Base-by-base conservation (phyloP, 2,113 vertebrate species). In the Triplophysa tibetana region DNA sequence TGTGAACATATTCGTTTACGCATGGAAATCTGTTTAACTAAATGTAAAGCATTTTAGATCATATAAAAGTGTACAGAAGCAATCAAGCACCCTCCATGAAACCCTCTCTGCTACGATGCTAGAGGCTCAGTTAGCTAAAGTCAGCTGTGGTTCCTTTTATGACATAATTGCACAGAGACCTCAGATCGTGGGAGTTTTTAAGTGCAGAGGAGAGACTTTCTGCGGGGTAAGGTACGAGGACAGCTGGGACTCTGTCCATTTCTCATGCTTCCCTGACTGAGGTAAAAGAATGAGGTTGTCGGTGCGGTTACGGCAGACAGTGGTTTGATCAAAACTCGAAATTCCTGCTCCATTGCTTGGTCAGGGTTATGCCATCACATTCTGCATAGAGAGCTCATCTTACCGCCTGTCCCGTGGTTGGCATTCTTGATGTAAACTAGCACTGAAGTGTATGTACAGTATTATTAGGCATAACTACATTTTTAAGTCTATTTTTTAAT, bases 211-310 rank as follows among this genome's bases (percentile, higher is more conserved):
- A 75, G 69, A 70, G 56, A 24, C 48, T 77, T 77, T 70, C 72
- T 79, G 77, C 69, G 13, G 19, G n/a, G 48, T 60, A 64, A 17
- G 17, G 61, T 61, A 54, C 17, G 7, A 21, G 77, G 68, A 61
- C 77, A 70, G 38, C 77, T 64, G n/a, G 61, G 73, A 83, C 56
- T 69, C n/a, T 13, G 6, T 50, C 23, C 38, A 77, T 75, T 73
- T 54, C 52, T 84, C 24, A 48, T n/a, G 69, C 54, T 78, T 63
- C 52, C 41, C 58, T 64, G 38, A 73, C 68, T 14, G 69, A 48
- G 78, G 52, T 73, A 62, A 64, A 81, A 75, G 63, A 80, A 63
- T 48, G 66, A 75, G 77, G 75, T 17, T 78, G 68, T 52, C 69
- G 68, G 61, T 78, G 45, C n/a, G 52, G 50, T 17, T 50, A 80